Percentiles rank a stretch among this genome's conserved stretches.
These are phyloP conservation scores for Sinohyriopsis cumingii DNA, from an alignment of 2,888 invertebrate species.

Conservation along the genomic window DNA sequence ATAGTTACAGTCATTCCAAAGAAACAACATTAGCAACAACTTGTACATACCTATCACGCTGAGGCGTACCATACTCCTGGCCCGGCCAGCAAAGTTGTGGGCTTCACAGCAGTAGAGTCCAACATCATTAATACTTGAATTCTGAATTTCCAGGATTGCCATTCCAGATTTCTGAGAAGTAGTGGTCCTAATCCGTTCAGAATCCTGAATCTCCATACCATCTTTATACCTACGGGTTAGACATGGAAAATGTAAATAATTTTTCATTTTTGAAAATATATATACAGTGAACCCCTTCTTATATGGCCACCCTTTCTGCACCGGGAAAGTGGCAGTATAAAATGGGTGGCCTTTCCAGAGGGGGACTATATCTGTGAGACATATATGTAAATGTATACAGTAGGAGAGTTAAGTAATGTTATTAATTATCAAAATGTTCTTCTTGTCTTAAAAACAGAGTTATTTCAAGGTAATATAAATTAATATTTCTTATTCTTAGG, in stretches of 20 bases:
- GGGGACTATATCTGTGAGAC: too few species aligned
- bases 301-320: too few species aligned
- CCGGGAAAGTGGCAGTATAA: too few species aligned
- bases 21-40: neutral
- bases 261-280: neutral
- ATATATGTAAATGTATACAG: too few species aligned
- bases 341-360: too few species aligned
- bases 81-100: constrained; percentile 43
- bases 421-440: too few species aligned
- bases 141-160: constrained; percentile 34
- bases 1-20: neutral
- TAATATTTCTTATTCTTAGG: too few species aligned
- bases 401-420: too few species aligned
- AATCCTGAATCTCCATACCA: constrained; percentile 39
- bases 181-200: constrained; percentile 27
- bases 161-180: constrained; percentile 32
- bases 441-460: too few species aligned
- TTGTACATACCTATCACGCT: constrained; percentile 32
- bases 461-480: too few species aligned
- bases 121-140: constrained; percentile 29
- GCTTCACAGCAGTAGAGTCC: constrained; percentile 48
- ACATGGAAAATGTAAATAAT: neutral
- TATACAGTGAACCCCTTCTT: too few species aligned
- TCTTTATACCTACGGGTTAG: constrained; percentile 40
- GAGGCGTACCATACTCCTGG: constrained; percentile 33